A percentile compares a stretch with the other conserved stretches of the same genome.
phyloP scores from a whole-genome alignment of 2,113 vertebrate species.

The Dipodomys ordii region DNA sequence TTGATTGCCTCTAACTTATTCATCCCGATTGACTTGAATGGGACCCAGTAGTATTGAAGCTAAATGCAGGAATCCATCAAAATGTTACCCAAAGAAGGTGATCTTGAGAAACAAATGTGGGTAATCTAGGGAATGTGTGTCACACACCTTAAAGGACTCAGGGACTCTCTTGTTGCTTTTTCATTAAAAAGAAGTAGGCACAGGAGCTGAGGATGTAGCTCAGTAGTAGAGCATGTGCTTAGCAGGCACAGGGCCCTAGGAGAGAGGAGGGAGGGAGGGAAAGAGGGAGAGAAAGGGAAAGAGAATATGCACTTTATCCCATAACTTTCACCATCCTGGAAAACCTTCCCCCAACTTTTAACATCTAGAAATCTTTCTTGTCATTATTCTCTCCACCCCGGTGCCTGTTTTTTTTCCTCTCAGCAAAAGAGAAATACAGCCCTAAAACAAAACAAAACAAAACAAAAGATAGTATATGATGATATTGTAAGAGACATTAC shows the following conservation, averaged over 20 bases:
- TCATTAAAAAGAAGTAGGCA: not conserved
- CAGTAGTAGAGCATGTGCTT: not conserved
- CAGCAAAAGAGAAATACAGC: not conserved
- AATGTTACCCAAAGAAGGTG: slow-evolving; percentile 68
- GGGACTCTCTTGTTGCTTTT: not conserved
- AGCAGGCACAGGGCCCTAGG: too few relatives aligned
- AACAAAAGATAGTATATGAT: not conserved
- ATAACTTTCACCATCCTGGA: not conserved
- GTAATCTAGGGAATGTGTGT: slow-evolving; percentile 2
- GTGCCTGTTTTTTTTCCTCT: not conserved
- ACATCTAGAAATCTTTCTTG: not conserved
- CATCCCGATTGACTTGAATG: slow-evolving; percentile 61
- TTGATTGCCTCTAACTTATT: slow-evolving; percentile 59
- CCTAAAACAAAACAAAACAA: slow-evolving; percentile 20
- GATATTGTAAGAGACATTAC: not conserved
- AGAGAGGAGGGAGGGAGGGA: too few relatives aligned
- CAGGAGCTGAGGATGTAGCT: not conserved
- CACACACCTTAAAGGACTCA: not conserved
- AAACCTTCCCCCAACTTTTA: not conserved
- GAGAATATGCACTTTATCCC: not conserved
- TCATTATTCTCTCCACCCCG: not conserved
- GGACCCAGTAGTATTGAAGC: slow-evolving; percentile 65
- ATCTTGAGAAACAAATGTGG: slow-evolving; percentile 32
- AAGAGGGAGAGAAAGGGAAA: too few relatives aligned
- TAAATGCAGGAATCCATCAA: slow-evolving; percentile 83